phyloP scores from a whole-genome alignment of 35 echinoderm and acorn worm species.

The Ophioderma brevispina region DNA sequence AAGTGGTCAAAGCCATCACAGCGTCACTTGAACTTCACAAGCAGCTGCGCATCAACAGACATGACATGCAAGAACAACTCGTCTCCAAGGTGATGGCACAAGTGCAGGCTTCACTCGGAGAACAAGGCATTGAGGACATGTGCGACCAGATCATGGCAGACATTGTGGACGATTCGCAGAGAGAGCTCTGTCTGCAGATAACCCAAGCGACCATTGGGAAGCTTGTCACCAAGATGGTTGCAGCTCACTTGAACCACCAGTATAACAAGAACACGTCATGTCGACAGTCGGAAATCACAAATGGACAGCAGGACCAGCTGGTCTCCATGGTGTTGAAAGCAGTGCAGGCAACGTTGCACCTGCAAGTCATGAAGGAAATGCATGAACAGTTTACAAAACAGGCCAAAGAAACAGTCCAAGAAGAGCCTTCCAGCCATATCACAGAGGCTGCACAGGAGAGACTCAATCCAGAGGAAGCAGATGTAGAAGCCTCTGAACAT shows the following conservation, averaged over 20 bases:
- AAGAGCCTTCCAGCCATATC: background rate
- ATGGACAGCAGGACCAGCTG: background rate
- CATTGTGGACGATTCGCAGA: background rate
- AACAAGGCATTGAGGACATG: background rate
- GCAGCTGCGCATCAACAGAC: background rate
- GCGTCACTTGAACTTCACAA: background rate
- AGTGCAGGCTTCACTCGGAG: background rate
- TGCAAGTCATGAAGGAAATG: background rate
- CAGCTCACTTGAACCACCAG: background rate
- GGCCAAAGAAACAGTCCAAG: background rate
- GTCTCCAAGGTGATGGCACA: background rate
- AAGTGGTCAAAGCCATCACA: background rate
- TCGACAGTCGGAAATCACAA: background rate
- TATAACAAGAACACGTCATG: background rate
- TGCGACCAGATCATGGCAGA: background rate
- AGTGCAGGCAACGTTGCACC: background rate
- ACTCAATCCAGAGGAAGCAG: background rate
- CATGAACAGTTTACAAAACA: background rate
- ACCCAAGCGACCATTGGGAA: background rate
- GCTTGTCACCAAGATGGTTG: conserved; percentile 1
- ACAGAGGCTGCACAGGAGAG: background rate
- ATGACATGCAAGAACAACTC: background rate
- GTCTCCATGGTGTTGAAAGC: background rate
- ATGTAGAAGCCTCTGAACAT: background rate
- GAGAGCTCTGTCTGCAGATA: background rate